Percentiles rank a stretch among this genome's conserved stretches.
Evolutionary conservation across 1,140 invertebrate species (phyloP).

Genomic region (Melitaea cinxia): DNA sequence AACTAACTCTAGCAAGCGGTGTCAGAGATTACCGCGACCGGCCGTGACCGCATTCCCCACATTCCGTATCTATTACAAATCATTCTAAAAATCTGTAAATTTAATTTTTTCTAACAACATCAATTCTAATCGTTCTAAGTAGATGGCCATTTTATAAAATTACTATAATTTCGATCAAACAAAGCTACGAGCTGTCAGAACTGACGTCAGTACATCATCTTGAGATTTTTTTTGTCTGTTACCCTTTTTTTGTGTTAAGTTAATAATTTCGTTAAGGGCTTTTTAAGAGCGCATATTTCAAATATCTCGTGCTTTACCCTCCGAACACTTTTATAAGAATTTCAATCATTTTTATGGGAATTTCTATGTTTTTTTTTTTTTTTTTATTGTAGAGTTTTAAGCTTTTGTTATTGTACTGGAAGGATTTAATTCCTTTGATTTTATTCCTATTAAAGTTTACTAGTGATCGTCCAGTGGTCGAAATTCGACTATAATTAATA

Average conservation of each 20-base stretch:
- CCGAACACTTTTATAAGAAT: constrained; percentile 59
- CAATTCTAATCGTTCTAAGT: constrained; percentile 66
- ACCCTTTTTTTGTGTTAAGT: constrained; percentile 33
- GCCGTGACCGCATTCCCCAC: constrained; percentile 54
- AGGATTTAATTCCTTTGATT: too few species aligned
- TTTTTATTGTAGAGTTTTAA: too few species aligned
- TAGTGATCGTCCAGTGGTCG: too few species aligned
- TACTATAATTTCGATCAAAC: constrained; percentile 76
- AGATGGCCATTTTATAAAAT: constrained; percentile 75
- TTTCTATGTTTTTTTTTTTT: constrained; percentile 56
- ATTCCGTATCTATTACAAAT: constrained; percentile 61
- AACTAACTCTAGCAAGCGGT: too few species aligned
- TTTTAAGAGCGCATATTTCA: constrained; percentile 75
- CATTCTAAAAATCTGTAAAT: constrained; percentile 40
- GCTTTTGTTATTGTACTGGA: too few species aligned
- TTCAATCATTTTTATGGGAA: constrained; percentile 64
- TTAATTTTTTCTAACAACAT: constrained; percentile 51
- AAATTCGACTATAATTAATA: too few species aligned
- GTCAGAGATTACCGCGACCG: too few species aligned
- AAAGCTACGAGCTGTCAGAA: constrained; percentile 75
- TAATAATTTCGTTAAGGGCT: constrained; percentile 77
- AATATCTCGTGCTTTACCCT: constrained; percentile 42
- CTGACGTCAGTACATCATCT: constrained; percentile 77
- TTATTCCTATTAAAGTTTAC: too few species aligned
- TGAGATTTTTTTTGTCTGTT: constrained; percentile 70